Conservation (phyloP, 1,140 invertebrate genomes). For the Eriosoma lanigerum region DNA sequence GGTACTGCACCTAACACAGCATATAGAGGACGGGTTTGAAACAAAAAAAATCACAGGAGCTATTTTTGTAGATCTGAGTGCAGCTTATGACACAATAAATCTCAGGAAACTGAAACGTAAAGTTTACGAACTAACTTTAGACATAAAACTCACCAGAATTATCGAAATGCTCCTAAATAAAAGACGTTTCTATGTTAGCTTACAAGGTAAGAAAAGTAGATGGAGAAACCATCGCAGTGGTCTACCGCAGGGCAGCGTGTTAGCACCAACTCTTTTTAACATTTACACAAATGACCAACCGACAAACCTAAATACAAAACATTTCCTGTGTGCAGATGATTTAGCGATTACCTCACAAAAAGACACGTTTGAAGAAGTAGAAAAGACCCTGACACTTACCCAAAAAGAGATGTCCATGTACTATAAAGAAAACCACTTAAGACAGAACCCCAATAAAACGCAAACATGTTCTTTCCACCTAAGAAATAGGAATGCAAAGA, state of each 20-base stretch:
- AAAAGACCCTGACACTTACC: too few relatives aligned
- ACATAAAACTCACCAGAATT: too few relatives aligned
- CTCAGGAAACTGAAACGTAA: slow-evolving; percentile 41
- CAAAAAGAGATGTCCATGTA: background rate
- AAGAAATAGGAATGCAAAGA: slow-evolving; percentile 59
- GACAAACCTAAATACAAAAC: too few relatives aligned
- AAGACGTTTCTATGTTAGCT: too few relatives aligned
- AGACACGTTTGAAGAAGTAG: slow-evolving; percentile 5
- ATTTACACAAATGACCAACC: too few relatives aligned
- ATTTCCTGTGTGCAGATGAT: too few relatives aligned
- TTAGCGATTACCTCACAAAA: slow-evolving; percentile 34
- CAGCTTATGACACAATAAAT: slow-evolving; percentile 50
- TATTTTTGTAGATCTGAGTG: slow-evolving; percentile 51
- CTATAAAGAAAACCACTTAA: slow-evolving; percentile 30
- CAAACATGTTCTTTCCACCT: slow-evolving; percentile 21
- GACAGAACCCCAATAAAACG: background rate
- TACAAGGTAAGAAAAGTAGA: slow-evolving; percentile 30
- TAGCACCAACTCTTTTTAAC: slow-evolving; percentile 55
- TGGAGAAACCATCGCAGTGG: slow-evolving; percentile 45
- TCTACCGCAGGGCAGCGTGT: slow-evolving; percentile 56
- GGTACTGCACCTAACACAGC: slow-evolving; percentile 48
- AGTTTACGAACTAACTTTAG: background rate
- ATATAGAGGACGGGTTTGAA: slow-evolving; percentile 52
- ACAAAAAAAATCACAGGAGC: slow-evolving; percentile 41
- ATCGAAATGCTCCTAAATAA: too few relatives aligned